Conservation (phyloP, 64 coral and sea anemone species). For the Exaiptasia diaphana region DNA sequence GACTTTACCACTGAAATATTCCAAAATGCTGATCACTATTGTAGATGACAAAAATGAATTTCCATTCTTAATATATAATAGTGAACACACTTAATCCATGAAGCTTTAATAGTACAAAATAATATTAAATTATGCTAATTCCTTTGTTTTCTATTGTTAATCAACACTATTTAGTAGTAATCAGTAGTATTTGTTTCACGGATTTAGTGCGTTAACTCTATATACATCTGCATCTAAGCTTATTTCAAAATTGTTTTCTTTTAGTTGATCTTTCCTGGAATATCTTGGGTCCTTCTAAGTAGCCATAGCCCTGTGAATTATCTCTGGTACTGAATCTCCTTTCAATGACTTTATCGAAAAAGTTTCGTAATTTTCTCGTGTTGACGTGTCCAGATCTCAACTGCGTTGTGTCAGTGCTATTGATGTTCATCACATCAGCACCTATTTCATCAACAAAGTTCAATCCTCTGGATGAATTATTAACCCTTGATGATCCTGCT, state of each 20-base stretch:
- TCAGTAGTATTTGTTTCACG: too few species aligned
- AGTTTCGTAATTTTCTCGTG: conserved; percentile 59
- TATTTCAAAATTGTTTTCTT: conserved; percentile 9
- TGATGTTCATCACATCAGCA: conserved; percentile 80
- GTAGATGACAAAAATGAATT: too few species aligned
- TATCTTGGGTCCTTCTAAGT: background rate
- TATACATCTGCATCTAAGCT: too few species aligned
- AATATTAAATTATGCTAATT: too few species aligned
- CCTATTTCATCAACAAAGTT: conserved; percentile 95
- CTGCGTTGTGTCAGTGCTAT: conserved; percentile 71
- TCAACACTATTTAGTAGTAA: too few species aligned
- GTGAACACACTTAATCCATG: too few species aligned
- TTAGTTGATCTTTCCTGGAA: background rate
- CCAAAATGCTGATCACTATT: too few species aligned
- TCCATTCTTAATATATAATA: too few species aligned
- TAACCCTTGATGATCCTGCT: conserved; percentile 79
- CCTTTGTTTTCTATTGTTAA: too few species aligned
- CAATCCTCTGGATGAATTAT: conserved; percentile 62
- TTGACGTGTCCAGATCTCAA: conserved; percentile 66
- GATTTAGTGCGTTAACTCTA: too few species aligned
- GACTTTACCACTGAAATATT: too few species aligned
- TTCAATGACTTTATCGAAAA: conserved; percentile 97
- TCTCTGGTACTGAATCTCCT: conserved; percentile 72
- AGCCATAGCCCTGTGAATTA: background rate
- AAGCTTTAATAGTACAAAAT: too few species aligned